Base-by-base conservation (phyloP, 1,140 invertebrate species). In the Drosophila melanica region DNA sequence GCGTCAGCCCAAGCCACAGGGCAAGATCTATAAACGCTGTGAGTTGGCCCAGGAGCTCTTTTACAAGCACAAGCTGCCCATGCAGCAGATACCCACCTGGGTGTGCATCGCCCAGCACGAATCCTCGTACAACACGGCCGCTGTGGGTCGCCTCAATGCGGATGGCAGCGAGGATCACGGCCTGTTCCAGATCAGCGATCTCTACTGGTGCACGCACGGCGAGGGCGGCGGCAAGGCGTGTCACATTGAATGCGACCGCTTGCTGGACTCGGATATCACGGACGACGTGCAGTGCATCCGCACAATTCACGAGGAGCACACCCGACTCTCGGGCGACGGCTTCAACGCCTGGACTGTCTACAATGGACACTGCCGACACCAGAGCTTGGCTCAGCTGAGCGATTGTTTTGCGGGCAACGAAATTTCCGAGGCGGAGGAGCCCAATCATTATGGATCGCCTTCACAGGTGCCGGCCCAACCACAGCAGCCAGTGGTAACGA, bases 71-170 rank as follows among this genome's bases (percentile, higher is more conserved):
- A 94, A 93, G 16, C 90, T 95, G 16, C 92, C 93, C 3, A 90
- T 91, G 39, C 90, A 93, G 4, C 92, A 95, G 68, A 89, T 95
- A 23, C 91, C 94, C n/a, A 95, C 94, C 12, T 96, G 95, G 95
- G 94, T 96, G n/a, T 96, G 96, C 92, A 95, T 96, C 60, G 95
- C 94, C 0, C 92, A 93, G 69, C 94, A 95, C 90, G 95, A 96
- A 90, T 96, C 95, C 0, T 91, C 93, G 1, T 95, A 93, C 81
- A 94, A 96, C 79, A 96, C 95, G 2, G 92, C 93, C 0, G 95
- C 95, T 0, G 90, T 94, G 14, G 94, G 94, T 10, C 92, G 84
- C 6, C 90, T 93, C 3, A 94, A 94, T 77, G 77, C 77, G 0
- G 93, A 94, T 85, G 93, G 93, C 12, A 94, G 94, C 74, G 93